phyloP scores from a whole-genome alignment of 2,888 invertebrate species.

The Latrodectus hesperus region DNA sequence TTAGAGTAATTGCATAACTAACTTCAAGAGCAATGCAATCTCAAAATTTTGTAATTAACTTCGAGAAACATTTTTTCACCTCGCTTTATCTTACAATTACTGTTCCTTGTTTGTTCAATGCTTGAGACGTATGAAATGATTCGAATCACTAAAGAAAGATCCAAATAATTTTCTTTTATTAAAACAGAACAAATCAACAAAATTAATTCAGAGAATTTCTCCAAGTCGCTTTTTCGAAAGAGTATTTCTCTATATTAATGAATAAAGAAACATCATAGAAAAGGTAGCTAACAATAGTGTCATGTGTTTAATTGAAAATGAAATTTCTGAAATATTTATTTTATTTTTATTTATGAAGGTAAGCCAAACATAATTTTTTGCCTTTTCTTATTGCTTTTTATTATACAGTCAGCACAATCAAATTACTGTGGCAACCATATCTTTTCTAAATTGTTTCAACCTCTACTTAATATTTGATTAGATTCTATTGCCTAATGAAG shows the following conservation, averaged over 20 bases:
- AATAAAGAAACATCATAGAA: not conserved
- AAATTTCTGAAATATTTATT: not conserved
- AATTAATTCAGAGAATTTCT: not conserved
- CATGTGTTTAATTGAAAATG: not conserved
- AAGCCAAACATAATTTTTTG: not conserved
- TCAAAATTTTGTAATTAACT: conserved; percentile 5
- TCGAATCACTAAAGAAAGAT: not conserved
- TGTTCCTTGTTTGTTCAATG: not conserved
- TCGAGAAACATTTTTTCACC: not conserved
- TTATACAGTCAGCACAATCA: not conserved
- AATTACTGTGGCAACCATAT: not conserved
- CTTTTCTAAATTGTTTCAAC: not conserved
- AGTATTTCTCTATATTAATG: not conserved
- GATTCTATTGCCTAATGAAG: not conserved
- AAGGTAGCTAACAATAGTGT: not conserved
- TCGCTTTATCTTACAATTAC: not conserved
- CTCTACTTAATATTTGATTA: not conserved
- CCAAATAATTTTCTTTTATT: not conserved
- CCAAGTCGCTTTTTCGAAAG: not conserved
- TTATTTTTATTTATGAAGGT: not conserved
- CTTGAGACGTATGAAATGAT: not conserved
- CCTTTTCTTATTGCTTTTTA: not conserved
- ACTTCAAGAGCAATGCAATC: not conserved
- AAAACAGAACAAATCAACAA: conserved; percentile 2
- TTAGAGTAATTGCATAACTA: not conserved